Conservation (phyloP, 2,888 invertebrate genomes). For the Catocala nupta region DNA sequence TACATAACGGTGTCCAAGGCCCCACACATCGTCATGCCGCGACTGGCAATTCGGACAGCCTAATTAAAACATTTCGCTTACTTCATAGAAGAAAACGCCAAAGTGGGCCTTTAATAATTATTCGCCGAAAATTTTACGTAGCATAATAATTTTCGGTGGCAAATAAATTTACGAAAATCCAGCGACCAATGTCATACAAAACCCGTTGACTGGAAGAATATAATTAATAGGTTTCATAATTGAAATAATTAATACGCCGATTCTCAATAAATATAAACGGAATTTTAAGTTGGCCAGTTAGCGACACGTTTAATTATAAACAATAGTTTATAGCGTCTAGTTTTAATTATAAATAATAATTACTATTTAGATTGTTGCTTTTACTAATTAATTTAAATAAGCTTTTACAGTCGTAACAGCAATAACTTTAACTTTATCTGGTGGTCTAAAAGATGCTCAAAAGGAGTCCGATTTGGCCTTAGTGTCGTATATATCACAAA, state of each 20-base stretch:
- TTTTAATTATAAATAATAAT: conserved; percentile 1
- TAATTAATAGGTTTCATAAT: conserved; percentile 63
- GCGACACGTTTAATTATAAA: conserved; percentile 11
- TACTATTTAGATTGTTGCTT: too few species aligned
- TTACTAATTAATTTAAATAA: not conserved
- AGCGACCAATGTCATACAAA: conserved; percentile 36
- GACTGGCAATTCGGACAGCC: conserved; percentile 66
- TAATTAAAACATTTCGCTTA: conserved; percentile 84
- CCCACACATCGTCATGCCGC: conserved; percentile 39
- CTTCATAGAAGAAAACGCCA: conserved; percentile 62
- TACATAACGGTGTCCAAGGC: conserved; percentile 40
- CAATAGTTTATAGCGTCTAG: not conserved
- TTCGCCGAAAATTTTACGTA: conserved; percentile 34
- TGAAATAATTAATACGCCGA: conserved; percentile 37
- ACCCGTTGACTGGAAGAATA: conserved; percentile 59
- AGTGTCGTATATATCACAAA: too few species aligned
- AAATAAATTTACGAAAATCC: conserved; percentile 33
- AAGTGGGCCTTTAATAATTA: conserved; percentile 49
- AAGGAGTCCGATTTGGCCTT: too few species aligned
- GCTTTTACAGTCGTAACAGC: too few species aligned
- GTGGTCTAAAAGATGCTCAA: too few species aligned
- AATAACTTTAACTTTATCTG: too few species aligned
- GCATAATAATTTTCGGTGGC: conserved; percentile 41
- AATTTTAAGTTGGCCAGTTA: conserved; percentile 8
- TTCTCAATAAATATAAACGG: conserved; percentile 10